phyloP scores from a whole-genome alignment of 2,113 vertebrate species.

The Agelaius phoeniceus region DNA sequence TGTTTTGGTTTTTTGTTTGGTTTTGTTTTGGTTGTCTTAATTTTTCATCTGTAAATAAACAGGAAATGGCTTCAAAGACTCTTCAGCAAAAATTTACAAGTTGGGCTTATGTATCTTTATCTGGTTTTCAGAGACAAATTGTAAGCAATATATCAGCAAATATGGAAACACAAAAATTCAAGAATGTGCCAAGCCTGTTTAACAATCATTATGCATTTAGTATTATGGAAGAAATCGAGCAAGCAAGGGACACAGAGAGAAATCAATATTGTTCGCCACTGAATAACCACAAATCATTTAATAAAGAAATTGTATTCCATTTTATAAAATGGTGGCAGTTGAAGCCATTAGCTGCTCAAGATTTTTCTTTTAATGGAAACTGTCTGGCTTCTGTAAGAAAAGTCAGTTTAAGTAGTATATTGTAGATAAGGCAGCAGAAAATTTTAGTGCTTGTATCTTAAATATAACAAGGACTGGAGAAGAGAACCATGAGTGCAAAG shows the following conservation, averaged over 20 bases:
- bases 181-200: conserved; percentile 5
- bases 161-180: background rate
- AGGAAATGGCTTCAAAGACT: background rate
- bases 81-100: background rate
- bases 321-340: conserved; percentile 5
- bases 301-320: conserved; percentile 2
- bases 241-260: conserved; percentile 38
- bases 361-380: background rate
- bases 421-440: background rate
- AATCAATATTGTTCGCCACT: conserved; percentile 52
- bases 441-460: background rate
- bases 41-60: background rate
- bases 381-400: background rate
- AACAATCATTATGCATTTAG: conserved; percentile 19
- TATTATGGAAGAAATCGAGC: conserved; percentile 19
- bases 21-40: background rate
- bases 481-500: rapidly evolving
- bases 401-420: background rate
- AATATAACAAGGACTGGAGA: background rate
- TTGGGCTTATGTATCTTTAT: background rate
- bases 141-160: background rate
- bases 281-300: conserved; percentile 60
- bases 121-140: background rate
- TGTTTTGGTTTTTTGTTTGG: background rate
- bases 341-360: conserved; percentile 15